Base-by-base conservation (phyloP, 1,140 invertebrate genomes). In the Ips nitidus region DNA sequence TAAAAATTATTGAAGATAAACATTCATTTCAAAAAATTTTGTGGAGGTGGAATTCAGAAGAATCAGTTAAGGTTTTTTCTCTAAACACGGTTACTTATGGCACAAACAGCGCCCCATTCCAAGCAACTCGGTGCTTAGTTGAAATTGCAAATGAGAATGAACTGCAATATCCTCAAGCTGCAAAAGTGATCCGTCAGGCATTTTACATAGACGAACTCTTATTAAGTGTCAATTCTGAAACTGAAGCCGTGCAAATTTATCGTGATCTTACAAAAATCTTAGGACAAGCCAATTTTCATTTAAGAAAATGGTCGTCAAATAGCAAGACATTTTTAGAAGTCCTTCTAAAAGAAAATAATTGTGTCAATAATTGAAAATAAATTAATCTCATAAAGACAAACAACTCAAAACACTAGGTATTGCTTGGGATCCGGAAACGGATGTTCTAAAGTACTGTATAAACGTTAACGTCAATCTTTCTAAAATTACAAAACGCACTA, bases 201-300 rank as follows among this genome's bases (percentile, higher is more conserved):
- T 81, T 81, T 70, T 85, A 83, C 70, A 79, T 84, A 1, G 82
- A 85, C 56, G 81, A 85, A 69, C 41, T 81, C 3, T 59, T 83
- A n/a, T 1, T 66, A 7, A 57, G 65, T 47, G n/a, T 67, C 41
- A 39, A 67, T 67, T 41, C 65, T 4, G 56, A 59, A 42, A 2
- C 22, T 42, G 65, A 67, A 41, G n/a, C 22, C 6, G n/a, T 67
- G 43, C 36, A 67, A 59, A 61, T 61, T 61, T 67, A 67, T 60
- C 65, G 40, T 40, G 53, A 67, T 60, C 5, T 67, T 2, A n/a
- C 65, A 22, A 36, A 67, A 42, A 60, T 67, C 43, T 67, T 67
- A 60, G 42, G 40, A 41, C 38, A 41, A 6, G 65, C 65, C 3
- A 66, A 60, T 66, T 52, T 52, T 66, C 63, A 60, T 66, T 53